Percentiles rank a stretch among this genome's conserved stretches.
phyloP scores from a whole-genome alignment of 2,113 vertebrate species.

The Nothobranchius kuhntae region DNA sequence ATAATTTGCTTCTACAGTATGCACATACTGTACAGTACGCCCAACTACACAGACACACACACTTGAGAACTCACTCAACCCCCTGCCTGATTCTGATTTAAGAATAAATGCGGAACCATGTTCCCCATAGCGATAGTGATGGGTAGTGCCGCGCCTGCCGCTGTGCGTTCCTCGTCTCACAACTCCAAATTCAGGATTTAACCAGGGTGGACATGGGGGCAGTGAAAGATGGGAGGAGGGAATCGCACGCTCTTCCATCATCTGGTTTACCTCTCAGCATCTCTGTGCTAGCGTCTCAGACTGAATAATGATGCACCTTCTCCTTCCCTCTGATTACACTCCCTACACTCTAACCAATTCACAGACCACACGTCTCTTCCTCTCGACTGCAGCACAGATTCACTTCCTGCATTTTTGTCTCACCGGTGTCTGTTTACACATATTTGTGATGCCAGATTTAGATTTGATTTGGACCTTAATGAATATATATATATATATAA shows the following conservation, averaged over 20 bases:
- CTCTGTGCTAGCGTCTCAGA: conserved; percentile 35
- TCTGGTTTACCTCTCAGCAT: conserved; percentile 60
- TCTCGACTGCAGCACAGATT: conserved; percentile 11
- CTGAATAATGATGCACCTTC: conserved; percentile 64
- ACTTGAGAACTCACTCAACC: conserved; percentile 36
- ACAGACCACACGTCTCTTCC: conserved; percentile 32
- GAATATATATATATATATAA: conserved; percentile 1
- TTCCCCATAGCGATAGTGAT: conserved; percentile 61
- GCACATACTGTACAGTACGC: background rate
- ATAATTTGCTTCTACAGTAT: background rate
- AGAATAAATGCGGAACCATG: conserved; percentile 55
- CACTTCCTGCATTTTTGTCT: conserved; percentile 9
- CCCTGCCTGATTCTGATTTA: conserved; percentile 59
- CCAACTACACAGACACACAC: conserved; percentile 2
- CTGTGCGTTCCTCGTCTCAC: conserved; percentile 47
- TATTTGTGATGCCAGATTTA: conserved; percentile 15
- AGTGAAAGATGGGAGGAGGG: conserved; percentile 32
- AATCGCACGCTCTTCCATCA: conserved; percentile 63
- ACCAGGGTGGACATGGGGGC: conserved; percentile 47
- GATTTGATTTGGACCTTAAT: conserved; percentile 14
- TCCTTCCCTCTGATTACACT: conserved; percentile 49
- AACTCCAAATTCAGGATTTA: conserved; percentile 57
- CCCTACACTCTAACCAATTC: conserved; percentile 39
- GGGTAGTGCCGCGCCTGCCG: conserved; percentile 45
- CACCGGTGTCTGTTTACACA: background rate